Evolutionary conservation across 2,797 vertebrate genomes (phyloP), one percentile per base, ranked within the genome.

Genomic region (Ceryle rudis): DNA sequence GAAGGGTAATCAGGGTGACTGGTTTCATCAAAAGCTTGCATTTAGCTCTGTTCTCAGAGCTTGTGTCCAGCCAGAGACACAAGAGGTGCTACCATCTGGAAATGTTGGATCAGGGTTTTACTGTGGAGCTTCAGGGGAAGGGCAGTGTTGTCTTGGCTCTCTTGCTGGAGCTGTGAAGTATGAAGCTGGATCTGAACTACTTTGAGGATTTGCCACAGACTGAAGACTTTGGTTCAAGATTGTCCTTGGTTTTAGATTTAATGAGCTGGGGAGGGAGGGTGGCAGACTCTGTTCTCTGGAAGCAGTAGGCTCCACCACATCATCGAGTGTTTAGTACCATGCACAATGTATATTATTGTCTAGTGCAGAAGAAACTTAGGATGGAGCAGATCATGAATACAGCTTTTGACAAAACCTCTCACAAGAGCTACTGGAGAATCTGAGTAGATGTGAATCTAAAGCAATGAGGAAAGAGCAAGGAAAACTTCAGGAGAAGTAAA

Each of bases 21-120:
- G 64, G 16, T 49, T 86, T 80, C 75, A 78, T 62, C 83, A 78
- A 87, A 87, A 74, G 33, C 65, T 69, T 85, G 21, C 19, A 3
- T 71, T 95, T 82, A 82, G 29, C 47, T 91, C 46, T 6, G 3
- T 33, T 47, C 54, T 69, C 49, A 25, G 49, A 6, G 11, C 44
- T 85, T 6, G 5, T 51, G 65, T 81, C 83, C 75, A 82, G 28
- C 33, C 47, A 78, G 57, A 21, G 75, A 80, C 57, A 80, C 18
- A 11, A 72, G 72, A 82, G 61, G 46, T 91, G 86, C 57, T 75
- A 89, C 83, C 86, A 81, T 80, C 86, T 97, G 95, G 88, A 93
- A 95, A 82, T 78, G 54, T 55, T 91, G 81, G 49, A 84, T 93
- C 78, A 39, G 41, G 41, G 49, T 18, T 89, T 80, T 65, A 71